Evolutionary conservation across 2,888 invertebrate genomes (phyloP), one percentile per base, ranked within the genome.

Genomic region (Willowsia nigromaculata): DNA sequence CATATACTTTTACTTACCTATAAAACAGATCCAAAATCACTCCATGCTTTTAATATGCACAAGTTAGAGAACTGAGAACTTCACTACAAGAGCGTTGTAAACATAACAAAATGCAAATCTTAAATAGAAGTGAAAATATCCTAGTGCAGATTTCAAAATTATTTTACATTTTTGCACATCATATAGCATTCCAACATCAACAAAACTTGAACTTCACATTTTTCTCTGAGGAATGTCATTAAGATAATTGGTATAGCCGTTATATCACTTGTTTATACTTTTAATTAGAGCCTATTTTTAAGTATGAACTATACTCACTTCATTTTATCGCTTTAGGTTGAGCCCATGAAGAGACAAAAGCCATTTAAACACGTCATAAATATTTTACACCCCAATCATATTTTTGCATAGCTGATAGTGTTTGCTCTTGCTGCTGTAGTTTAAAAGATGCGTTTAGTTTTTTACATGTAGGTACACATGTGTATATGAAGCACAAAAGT

Each of bases 211-310:
- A 71, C 71, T 71, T 11, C 11, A 43, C 25, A 71, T 43, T 43
- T 3, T 40, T 43, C 40, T 47, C 25, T 22, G 11, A 25, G 6
- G 11, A 71, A 71, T 25, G 43, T n/a, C 25, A 71, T 40, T 43
- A 71, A 71, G 22, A 71, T 71, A 71, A 71, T 71, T 43, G 25
- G 22, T 43, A 25, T 18, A 43, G 1, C 71, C 71, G 71, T 71
- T 71, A 71, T 71, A 71, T 71, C 43, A 71, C 71, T 71, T 40
- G 2, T 68, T 18, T n/a, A 65, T 9, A 18, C 25, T 65, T 71
- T 71, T 71, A 71, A 71, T 71, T 43, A 33, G 43, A 25, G 43
- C 13, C 22, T 13, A 47, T 25, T 40, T 40, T 15, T 13, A 47
- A 13, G 18, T 37, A 37, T n/a, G 7, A 37, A 33, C 33, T 30